Conservation (phyloP, 2,797 vertebrate species). For the Rhynchotus rufescens region DNA sequence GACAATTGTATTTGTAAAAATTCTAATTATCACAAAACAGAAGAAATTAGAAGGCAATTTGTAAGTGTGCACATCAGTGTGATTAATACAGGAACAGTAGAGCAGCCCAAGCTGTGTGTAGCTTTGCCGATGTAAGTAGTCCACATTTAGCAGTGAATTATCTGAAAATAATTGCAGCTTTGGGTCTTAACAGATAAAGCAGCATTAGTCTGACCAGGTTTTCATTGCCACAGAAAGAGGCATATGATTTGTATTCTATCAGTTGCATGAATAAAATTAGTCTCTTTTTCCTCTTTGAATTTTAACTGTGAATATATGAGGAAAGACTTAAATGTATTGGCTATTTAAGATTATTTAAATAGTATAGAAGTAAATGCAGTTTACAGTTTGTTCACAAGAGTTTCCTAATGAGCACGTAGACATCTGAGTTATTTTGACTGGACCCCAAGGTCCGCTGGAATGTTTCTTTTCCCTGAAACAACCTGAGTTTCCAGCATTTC, state of each 20-base stretch:
- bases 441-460: background rate
- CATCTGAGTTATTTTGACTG: conserved; percentile 27
- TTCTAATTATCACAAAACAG: conserved; percentile 50
- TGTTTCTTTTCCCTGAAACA: background rate
- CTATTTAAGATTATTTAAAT: background rate
- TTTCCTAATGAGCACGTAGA: background rate
- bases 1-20: conserved; percentile 45
- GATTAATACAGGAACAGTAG: conserved; percentile 18
- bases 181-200: background rate
- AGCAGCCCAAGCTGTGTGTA: background rate
- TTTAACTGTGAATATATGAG: background rate
- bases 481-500: background rate
- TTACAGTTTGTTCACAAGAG: background rate
- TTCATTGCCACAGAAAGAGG: background rate
- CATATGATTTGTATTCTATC: background rate
- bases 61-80: conserved; percentile 13
- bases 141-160: background rate
- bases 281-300: background rate
- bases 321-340: background rate
- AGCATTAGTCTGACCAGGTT: background rate
- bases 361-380: background rate
- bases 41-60: conserved; percentile 63
- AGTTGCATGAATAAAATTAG: background rate
- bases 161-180: background rate
- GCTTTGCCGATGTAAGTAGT: background rate